Evolutionary conservation across 2,797 vertebrate species (phyloP), one percentile per base, ranked within the genome.

Genomic region (Pygocentrus nattereri): DNA sequence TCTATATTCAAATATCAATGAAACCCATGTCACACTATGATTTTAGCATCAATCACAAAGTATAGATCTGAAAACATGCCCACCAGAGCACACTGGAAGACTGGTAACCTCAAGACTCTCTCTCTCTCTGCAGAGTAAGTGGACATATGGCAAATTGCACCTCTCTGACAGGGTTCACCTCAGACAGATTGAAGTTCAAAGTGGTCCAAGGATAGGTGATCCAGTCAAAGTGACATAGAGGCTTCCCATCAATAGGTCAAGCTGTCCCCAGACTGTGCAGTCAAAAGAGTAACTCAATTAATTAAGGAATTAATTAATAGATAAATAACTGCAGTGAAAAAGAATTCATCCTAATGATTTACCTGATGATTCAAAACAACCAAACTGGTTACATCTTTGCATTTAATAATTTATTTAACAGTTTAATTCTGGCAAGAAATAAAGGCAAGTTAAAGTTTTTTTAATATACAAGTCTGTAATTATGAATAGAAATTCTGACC

Each of bases 101-200:
- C 67, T 31, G 21, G 27, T 19, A 34, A 74, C 23, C 31, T 30
- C 5, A 58, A 59, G 72, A 23, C 4, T 59, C 31, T 56, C 49
- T 47, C 49, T 47, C 19, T 54, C 69, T 65, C 62, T 78, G 65
- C 44, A 68, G 67, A 85, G 54, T 61, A 52, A 68, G 61, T 31
- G 69, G 78, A 72, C 84, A 85, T 85, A 80, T 85, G 81, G 78
- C 69, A 67, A 52, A 61, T 50, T 80, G 74, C 77, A 73, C 81
- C 74, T 68, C 47, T n/a, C 52, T 82, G 78, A 82, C 62, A 70
- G 69, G 38, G 78, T 65, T 84, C 73, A 76, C 77, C 61, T 52
- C 30, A 50, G 79, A 81, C 84, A 85, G 84, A 85, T 76, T 65
- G 80, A 69, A 80, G 70, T 80, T 77, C 47, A 25, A 58, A 61